phyloP scores from a whole-genome alignment of 1,140 invertebrate genomes.

The Heliconius hewitsoni region DNA sequence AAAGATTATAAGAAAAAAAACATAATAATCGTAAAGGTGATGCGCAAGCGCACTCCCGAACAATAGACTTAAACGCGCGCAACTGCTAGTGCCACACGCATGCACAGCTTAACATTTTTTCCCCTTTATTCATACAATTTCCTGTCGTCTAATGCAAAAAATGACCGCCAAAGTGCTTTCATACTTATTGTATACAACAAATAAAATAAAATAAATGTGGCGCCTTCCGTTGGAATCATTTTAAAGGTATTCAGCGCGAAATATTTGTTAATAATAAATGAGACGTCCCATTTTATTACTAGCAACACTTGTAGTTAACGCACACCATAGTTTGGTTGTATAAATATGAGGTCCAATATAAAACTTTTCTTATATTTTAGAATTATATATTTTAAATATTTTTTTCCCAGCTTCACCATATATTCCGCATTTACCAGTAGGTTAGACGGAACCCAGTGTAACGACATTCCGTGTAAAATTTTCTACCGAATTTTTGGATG shows the following conservation, averaged over 20 bases:
- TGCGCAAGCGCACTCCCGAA: constrained; percentile 57
- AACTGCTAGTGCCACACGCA: constrained; percentile 30
- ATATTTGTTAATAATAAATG: constrained; percentile 81
- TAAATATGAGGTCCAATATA: constrained; percentile 48
- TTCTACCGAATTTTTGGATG: too few relatives aligned
- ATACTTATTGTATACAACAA: constrained; percentile 50
- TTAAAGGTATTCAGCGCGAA: constrained; percentile 64
- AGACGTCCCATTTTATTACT: constrained; percentile 77
- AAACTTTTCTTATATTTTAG: neutral
- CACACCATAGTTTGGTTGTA: constrained; percentile 59
- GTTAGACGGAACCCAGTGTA: too few relatives aligned
- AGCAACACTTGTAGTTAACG: constrained; percentile 62
- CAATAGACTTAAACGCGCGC: constrained; percentile 72
- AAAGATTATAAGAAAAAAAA: neutral
- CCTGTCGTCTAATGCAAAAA: constrained; percentile 55
- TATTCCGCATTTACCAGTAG: too few relatives aligned
- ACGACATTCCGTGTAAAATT: too few relatives aligned
- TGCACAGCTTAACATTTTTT: constrained; percentile 28
- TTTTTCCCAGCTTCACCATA: too few relatives aligned
- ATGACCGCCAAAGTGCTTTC: constrained; percentile 58
- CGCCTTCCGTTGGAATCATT: constrained; percentile 72
- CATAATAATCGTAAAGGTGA: constrained; percentile 17
- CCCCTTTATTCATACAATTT: constrained; percentile 56
- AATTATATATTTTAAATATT: too few relatives aligned
- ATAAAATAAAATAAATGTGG: constrained; percentile 69